A percentile compares a stretch with the other conserved stretches of the same genome.
These are phyloP conservation scores for Mastacembelus armatus DNA, from an alignment of 2,797 vertebrate species.

Conservation along the genomic window DNA sequence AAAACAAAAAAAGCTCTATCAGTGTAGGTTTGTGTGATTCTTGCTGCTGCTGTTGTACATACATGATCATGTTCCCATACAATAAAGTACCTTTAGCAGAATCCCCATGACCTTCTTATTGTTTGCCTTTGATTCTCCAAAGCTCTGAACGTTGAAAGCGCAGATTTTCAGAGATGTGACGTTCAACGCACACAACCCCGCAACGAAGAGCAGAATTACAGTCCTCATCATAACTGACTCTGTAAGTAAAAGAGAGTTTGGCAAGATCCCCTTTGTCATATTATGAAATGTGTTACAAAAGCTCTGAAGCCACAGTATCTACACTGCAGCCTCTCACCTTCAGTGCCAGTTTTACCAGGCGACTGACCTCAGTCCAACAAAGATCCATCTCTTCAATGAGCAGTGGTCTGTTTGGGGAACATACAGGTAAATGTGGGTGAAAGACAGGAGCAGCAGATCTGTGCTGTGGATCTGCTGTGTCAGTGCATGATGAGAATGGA, in stretches of 20 bases:
- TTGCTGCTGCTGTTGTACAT: neutral
- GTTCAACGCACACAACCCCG: constrained; percentile 60
- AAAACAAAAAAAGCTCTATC: neutral
- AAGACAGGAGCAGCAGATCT: constrained; percentile 34
- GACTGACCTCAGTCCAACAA: constrained; percentile 44
- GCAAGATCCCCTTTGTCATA: constrained; percentile 32
- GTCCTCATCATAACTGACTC: constrained; percentile 71
- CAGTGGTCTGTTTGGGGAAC: constrained; percentile 66
- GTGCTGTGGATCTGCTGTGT: constrained; percentile 80
- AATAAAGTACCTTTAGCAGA: constrained; percentile 80
- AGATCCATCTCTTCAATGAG: constrained; percentile 64
- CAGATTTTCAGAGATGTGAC: constrained; percentile 82
- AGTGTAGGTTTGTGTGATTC: neutral
- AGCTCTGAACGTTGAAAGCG: constrained; percentile 87
- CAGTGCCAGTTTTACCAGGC: constrained; percentile 33
- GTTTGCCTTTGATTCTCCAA: constrained; percentile 85
- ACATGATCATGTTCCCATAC: neutral
- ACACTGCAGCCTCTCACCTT: constrained; percentile 62
- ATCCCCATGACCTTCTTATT: constrained; percentile 85
- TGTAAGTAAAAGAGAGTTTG: constrained; percentile 39
- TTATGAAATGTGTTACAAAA: constrained; percentile 43
- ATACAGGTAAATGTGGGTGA: constrained; percentile 75
- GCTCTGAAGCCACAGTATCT: neutral
- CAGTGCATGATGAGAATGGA: constrained; percentile 78
- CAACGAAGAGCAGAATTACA: constrained; percentile 60